Evolutionary conservation across 2,113 vertebrate genomes (phyloP).

Genomic region (Illadopsis cleaveri): DNA sequence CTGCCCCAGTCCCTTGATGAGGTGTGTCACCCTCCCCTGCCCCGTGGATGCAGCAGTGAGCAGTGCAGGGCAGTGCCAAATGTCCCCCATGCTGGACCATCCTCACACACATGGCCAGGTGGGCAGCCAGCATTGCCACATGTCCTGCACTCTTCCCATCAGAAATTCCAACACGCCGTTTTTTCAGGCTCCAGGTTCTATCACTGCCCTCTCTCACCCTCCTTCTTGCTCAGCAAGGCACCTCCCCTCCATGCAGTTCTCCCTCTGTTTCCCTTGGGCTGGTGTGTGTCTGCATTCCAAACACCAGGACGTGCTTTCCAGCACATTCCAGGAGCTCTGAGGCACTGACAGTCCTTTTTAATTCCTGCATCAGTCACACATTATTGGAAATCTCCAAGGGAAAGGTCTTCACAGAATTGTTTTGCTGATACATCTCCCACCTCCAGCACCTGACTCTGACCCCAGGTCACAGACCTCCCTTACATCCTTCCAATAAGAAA

Average conservation of each 20-base stretch:
- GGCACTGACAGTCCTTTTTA: background rate
- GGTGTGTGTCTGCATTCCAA: background rate
- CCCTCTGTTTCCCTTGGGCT: background rate
- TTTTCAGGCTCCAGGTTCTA: background rate
- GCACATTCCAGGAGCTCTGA: rapidly evolving
- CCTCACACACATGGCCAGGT: background rate
- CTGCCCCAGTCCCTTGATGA: background rate
- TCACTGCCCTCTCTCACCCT: background rate
- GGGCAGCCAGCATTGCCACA: background rate
- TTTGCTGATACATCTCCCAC: background rate
- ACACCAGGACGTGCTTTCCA: rapidly evolving
- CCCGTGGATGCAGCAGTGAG: background rate
- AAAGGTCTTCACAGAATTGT: background rate
- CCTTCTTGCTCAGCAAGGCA: background rate
- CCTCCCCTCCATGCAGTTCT: background rate
- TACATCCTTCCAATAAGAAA: background rate
- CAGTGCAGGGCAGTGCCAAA: background rate
- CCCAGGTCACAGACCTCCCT: background rate
- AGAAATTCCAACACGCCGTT: background rate
- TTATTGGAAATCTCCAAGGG: background rate
- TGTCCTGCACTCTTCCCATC: background rate
- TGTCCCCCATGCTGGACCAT: rapidly evolving
- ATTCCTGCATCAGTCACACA: background rate
- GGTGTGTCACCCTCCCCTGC: background rate
- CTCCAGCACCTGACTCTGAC: background rate